Conservation (phyloP, 2,113 vertebrate species). For the Anser cygnoides region DNA sequence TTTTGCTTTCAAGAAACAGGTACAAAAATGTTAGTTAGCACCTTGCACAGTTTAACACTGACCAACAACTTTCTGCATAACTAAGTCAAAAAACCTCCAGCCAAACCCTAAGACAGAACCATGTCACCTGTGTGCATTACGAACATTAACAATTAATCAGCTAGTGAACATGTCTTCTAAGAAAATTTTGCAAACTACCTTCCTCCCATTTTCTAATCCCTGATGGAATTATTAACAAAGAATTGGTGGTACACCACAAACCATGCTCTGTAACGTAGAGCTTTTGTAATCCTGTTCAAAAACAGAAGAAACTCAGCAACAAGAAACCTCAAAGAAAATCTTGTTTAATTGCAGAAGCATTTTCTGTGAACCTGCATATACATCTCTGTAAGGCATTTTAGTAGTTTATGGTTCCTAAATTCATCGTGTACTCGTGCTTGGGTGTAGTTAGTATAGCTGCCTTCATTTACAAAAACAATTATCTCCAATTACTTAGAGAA, state of each 20-base stretch:
- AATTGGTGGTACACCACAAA: background rate
- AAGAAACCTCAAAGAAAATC: background rate
- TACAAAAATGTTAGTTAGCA: background rate
- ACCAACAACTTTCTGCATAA: background rate
- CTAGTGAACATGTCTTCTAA: background rate
- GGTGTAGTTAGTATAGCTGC: background rate
- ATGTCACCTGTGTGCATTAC: background rate
- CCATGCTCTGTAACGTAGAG: background rate
- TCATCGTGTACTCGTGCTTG: accelerated
- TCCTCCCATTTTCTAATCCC: background rate
- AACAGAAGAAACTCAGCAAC: background rate
- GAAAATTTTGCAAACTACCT: background rate
- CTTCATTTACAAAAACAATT: background rate
- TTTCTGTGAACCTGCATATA: background rate
- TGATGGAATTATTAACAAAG: background rate
- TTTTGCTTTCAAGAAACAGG: background rate
- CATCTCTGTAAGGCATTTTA: background rate
- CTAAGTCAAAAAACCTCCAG: background rate
- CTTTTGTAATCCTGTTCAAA: background rate
- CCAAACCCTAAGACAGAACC: background rate
- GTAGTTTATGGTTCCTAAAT: background rate
- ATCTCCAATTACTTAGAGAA: background rate
- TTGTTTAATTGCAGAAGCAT: background rate
- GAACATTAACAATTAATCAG: background rate
- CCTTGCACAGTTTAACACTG: background rate